These are phyloP conservation scores for Hystrix brachyura DNA, from an alignment of 2,113 vertebrate species.

Conservation along the genomic window DNA sequence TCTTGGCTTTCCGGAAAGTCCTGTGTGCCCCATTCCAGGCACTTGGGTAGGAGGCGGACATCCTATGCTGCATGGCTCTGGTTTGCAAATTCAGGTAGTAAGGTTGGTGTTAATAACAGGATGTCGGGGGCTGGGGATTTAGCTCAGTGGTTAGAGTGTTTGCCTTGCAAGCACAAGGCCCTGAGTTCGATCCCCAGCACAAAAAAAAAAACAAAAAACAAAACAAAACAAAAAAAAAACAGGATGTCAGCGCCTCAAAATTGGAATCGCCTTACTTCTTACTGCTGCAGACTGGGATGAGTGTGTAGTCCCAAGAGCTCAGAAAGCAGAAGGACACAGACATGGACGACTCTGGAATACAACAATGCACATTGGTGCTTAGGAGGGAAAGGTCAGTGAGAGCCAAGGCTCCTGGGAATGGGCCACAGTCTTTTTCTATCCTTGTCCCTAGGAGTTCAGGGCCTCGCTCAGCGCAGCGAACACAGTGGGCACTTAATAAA, in stretches of 20 bases:
- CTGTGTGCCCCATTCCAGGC: not conserved
- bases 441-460: not conserved
- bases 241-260: not conserved
- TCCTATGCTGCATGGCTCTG: not conserved
- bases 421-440: not conserved
- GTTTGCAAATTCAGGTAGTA: slow-evolving; percentile 3
- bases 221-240: not conserved
- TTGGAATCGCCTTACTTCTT: not conserved
- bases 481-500: not conserved
- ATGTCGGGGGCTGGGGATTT: not conserved
- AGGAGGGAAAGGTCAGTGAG: not conserved
- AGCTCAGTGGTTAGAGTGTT: too few species aligned
- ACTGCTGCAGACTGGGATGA: not conserved
- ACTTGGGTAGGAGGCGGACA: not conserved
- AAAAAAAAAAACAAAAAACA: too few species aligned
- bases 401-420: not conserved
- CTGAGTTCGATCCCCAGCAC: too few species aligned
- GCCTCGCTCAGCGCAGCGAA: not conserved
- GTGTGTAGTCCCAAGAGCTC: not conserved
- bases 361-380: not conserved
- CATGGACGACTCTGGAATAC: not conserved
- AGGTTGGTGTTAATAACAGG: not conserved
- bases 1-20: slow-evolving; percentile 34
- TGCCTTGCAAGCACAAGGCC: too few species aligned
- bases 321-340: not conserved